Conservation (phyloP, 35 echinoderm and acorn worm species). For the Amphiura filiformis region DNA sequence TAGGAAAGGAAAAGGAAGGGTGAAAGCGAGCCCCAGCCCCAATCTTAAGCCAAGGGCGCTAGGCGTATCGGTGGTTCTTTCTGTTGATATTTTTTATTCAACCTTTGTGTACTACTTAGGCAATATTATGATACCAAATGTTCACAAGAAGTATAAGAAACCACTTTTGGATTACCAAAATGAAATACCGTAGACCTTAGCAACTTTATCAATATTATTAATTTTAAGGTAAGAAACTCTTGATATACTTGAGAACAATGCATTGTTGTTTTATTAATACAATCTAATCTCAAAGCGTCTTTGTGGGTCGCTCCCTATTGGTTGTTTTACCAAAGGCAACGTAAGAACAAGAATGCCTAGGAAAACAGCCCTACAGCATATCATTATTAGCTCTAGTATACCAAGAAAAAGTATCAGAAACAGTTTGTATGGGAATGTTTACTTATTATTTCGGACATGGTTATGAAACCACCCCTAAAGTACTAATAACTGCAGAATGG, state of each 20-base stretch:
- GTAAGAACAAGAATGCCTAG: neutral
- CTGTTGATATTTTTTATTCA: neutral
- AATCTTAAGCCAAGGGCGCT: too few species aligned
- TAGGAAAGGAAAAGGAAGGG: too few species aligned
- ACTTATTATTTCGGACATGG: neutral
- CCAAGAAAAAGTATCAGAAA: neutral
- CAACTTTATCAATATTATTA: neutral
- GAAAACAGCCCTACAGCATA: neutral
- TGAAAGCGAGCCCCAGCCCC: too few species aligned
- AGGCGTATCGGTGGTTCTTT: too few species aligned
- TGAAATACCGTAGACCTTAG: conserved; percentile 29
- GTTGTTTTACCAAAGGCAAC: neutral
- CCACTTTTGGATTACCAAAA: too few species aligned
- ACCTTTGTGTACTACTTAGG: neutral
- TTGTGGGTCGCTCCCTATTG: neutral
- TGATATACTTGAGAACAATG: neutral
- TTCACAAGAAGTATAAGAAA: too few species aligned
- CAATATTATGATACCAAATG: neutral
- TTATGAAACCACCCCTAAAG: neutral
- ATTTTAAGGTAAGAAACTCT: neutral
- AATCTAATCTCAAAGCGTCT: neutral
- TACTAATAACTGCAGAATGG: conserved; percentile 10
- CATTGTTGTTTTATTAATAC: conserved; percentile 3
- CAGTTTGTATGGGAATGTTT: conserved; percentile 3
- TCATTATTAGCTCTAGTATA: neutral